These are phyloP conservation scores for Dorcus parallelipipedus DNA, from an alignment of 2,888 invertebrate genomes.

Conservation along the genomic window DNA sequence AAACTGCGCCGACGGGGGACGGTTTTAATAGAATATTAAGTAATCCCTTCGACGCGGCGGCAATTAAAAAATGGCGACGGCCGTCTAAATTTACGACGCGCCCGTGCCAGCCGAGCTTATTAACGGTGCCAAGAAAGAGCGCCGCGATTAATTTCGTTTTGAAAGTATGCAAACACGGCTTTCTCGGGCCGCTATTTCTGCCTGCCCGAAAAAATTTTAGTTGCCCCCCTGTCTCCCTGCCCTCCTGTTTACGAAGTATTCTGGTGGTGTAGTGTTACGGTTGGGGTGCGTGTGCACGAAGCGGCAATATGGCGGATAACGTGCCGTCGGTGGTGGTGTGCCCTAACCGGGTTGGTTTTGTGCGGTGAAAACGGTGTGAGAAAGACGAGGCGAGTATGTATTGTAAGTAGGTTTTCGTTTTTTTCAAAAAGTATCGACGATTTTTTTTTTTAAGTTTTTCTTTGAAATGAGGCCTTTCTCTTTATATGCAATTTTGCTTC, in stretches of 20 bases:
- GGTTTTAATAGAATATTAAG: neutral
- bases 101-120: neutral
- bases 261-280: slow-evolving; percentile 18
- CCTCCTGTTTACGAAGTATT: slow-evolving; percentile 8
- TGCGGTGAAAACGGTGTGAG: no score
- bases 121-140: neutral
- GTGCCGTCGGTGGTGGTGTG: no score
- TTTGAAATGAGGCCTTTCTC: no score
- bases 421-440: no score
- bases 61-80: neutral
- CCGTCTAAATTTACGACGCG: neutral
- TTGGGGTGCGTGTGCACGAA: slow-evolving; percentile 13
- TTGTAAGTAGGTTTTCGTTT: no score
- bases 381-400: no score
- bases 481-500: no score
- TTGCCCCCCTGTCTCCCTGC: no score
- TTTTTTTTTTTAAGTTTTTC: no score
- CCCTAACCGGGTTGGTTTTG: no score
- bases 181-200: neutral
- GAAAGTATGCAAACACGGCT: neutral
- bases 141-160: neutral
- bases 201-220: no score
- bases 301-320: slow-evolving; percentile 11
- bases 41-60: neutral
- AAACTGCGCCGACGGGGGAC: no score